A percentile compares a stretch with the other conserved stretches of the same genome.
These are phyloP conservation scores for Pseudorasbora parva DNA, from an alignment of 2,113 vertebrate species.

Conservation along the genomic window DNA sequence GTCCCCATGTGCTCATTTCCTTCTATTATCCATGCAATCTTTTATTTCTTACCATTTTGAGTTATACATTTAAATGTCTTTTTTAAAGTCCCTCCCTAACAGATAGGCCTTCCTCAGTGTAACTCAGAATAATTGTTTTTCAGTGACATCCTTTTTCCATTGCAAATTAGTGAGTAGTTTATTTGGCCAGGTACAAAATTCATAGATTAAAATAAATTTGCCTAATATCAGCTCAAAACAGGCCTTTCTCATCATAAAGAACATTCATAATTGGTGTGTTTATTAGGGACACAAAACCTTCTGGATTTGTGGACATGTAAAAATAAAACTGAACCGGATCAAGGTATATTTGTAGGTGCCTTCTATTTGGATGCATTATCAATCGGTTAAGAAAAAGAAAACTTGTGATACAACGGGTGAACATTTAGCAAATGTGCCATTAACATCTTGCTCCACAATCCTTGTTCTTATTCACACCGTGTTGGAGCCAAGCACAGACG, in stretches of 20 bases:
- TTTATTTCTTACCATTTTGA: not conserved
- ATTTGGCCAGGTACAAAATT: not conserved
- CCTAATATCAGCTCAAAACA: not conserved
- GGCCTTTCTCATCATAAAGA: not conserved
- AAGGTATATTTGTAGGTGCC: too few relatives aligned
- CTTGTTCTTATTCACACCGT: slow-evolving; percentile 54
- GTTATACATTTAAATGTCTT: not conserved
- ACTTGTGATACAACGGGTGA: slow-evolving; percentile 3
- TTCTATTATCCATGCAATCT: not conserved
- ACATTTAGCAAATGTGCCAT: slow-evolving; percentile 34
- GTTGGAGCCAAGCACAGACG: slow-evolving; percentile 41
- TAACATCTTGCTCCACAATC: slow-evolving; percentile 34
- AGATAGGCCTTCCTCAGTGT: not conserved
- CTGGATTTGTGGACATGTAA: not conserved
- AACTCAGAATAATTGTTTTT: not conserved
- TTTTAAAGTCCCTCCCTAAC: not conserved
- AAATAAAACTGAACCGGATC: not conserved
- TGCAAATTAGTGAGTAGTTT: not conserved
- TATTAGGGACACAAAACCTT: not conserved
- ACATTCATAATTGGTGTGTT: not conserved
- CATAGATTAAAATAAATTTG: not conserved
- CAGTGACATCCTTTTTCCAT: not conserved
- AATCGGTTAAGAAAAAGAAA: slow-evolving; percentile 16
- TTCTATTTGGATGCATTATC: not conserved
- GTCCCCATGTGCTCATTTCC: not conserved